phyloP scores from a whole-genome alignment of 2,113 vertebrate species.

The Lophius piscatorius region DNA sequence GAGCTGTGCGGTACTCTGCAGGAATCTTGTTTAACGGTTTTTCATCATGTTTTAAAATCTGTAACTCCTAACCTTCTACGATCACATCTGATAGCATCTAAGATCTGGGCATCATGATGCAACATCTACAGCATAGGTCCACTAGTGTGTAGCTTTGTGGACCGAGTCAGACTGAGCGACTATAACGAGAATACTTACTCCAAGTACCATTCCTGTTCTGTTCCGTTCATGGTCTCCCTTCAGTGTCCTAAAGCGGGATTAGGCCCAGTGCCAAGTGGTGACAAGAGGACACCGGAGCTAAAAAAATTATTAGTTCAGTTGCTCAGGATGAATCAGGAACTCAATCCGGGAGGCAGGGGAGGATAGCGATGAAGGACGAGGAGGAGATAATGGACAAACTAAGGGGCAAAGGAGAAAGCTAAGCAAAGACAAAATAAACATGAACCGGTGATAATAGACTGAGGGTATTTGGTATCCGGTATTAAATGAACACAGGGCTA shows the following conservation, averaged over 20 bases:
- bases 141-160: constrained; percentile 5
- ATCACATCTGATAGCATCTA: background rate
- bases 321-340: constrained; percentile 46
- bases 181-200: no score
- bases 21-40: background rate
- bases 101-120: constrained; percentile 8
- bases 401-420: constrained; percentile 3
- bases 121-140: constrained; percentile 7
- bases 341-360: constrained; percentile 20
- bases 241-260: constrained; percentile 57
- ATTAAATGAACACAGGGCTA: no score
- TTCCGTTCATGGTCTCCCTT: constrained; percentile 23
- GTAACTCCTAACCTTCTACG: background rate
- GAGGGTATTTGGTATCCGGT: no score
- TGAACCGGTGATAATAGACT: constrained; percentile 13
- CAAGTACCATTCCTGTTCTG: background rate
- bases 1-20: background rate
- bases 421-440: constrained; percentile 8
- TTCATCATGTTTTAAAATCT: constrained; percentile 1
- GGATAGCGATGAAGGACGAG: constrained; percentile 23
- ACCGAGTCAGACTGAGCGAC: no score
- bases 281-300: constrained; percentile 52
- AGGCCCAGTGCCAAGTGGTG: constrained; percentile 63
- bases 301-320: constrained; percentile 59
- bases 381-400: constrained; percentile 9